Evolutionary conservation across 2,888 invertebrate species (phyloP).

Genomic region (Ypsolopha sequella): DNA sequence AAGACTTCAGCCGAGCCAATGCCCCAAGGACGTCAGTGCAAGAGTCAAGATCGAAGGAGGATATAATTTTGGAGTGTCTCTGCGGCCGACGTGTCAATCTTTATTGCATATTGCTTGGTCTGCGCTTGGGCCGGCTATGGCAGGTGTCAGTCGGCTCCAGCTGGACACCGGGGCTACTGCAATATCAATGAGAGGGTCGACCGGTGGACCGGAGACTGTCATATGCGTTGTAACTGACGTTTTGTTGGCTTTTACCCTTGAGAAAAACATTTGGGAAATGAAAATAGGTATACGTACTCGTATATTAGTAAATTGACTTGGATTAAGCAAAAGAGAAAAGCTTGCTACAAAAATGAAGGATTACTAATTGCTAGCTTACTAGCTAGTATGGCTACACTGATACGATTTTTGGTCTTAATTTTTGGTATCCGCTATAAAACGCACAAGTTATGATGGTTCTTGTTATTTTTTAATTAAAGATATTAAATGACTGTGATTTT

Average conservation of each 20-base stretch:
- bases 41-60: constrained; percentile 49
- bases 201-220: constrained; percentile 3
- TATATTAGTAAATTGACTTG: too few relatives aligned
- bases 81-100: constrained; percentile 47
- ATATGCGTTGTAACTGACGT: not conserved
- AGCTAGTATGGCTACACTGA: too few relatives aligned
- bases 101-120: constrained; percentile 33
- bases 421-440: too few relatives aligned
- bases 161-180: constrained; percentile 12
- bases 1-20: not conserved
- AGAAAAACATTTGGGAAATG: too few relatives aligned
- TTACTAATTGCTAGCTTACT: too few relatives aligned
- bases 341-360: too few relatives aligned
- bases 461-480: too few relatives aligned
- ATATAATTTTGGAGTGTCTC: constrained; percentile 52
- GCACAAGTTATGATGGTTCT: too few relatives aligned
- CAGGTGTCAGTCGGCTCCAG: constrained; percentile 34
- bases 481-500: too few relatives aligned
- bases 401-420: too few relatives aligned
- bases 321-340: too few relatives aligned
- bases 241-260: not conserved
- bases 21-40: constrained; percentile 12
- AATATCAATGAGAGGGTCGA: constrained; percentile 16
- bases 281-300: too few relatives aligned
- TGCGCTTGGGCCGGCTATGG: constrained; percentile 14